Conservation (phyloP, 2,888 invertebrate species). For the Nemapogon koenigi region DNA sequence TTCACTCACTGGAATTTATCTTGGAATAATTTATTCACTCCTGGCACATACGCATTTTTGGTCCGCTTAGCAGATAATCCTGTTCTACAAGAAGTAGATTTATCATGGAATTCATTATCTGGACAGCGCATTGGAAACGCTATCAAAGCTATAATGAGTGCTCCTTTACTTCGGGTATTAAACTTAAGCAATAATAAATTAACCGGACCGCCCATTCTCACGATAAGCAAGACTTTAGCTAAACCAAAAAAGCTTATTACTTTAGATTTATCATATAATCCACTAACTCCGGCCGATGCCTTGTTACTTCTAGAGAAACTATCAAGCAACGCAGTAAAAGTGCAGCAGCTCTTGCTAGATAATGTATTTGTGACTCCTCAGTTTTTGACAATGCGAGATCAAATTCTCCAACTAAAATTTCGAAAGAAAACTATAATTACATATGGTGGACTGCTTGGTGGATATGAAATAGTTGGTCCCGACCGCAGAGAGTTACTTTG, state of each 20-base stretch:
- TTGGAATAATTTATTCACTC: constrained; percentile 31
- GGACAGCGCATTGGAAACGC: constrained; percentile 26
- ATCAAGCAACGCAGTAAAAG: constrained; percentile 22
- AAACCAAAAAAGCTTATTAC: constrained; percentile 28
- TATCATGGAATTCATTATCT: constrained; percentile 36
- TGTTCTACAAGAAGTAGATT: constrained; percentile 27
- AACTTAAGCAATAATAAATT: constrained; percentile 36
- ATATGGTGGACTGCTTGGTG: constrained; percentile 26
- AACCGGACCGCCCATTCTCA: constrained; percentile 23
- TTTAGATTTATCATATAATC: constrained; percentile 37
- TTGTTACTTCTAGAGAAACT: constrained; percentile 25
- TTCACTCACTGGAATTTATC: constrained; percentile 34
- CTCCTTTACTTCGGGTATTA: constrained; percentile 25
- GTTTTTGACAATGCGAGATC: constrained; percentile 24
- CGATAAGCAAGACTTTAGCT: constrained; percentile 20
- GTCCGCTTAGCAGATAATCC: constrained; percentile 25
- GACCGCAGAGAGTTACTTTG: constrained; percentile 33
- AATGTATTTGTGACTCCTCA: constrained; percentile 27
- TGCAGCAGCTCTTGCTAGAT: constrained; percentile 30
- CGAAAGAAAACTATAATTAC: constrained; percentile 25
- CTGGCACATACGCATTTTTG: constrained; percentile 25
- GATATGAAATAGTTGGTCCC: constrained; percentile 19
- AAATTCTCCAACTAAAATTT: constrained; percentile 21
- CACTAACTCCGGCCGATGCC: constrained; percentile 30
- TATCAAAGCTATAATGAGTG: constrained; percentile 23